Evolutionary conservation across 2,113 vertebrate genomes (phyloP).

Genomic region (Planiliza haematocheilus): DNA sequence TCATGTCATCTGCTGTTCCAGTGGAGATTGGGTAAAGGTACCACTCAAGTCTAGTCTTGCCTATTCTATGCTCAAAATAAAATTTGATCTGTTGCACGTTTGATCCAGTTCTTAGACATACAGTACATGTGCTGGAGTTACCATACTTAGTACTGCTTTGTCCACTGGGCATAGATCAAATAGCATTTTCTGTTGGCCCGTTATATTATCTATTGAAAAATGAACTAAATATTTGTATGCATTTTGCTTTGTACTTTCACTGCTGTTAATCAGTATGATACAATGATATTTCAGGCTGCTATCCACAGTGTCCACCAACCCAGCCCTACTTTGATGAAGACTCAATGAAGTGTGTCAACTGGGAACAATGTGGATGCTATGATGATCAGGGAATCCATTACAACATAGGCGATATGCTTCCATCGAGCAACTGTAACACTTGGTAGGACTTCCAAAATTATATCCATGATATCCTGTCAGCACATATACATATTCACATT

Average conservation of each 20-base stretch:
- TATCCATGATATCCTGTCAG: too few relatives aligned
- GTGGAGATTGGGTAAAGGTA: neutral
- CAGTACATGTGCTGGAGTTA: too few relatives aligned
- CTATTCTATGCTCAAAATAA: too few relatives aligned
- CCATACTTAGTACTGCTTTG: too few relatives aligned
- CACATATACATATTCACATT: too few relatives aligned
- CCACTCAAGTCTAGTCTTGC: neutral
- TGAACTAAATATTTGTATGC: too few relatives aligned
- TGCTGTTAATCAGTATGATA: neutral
- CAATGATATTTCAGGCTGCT: constrained; percentile 87
- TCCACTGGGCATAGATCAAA: too few relatives aligned
- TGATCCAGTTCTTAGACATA: too few relatives aligned
- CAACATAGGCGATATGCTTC: constrained; percentile 72
- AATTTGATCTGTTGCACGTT: too few relatives aligned
- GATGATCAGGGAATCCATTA: constrained; percentile 82
- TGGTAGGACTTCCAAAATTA: constrained; percentile 84
- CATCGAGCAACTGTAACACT: constrained; percentile 85
- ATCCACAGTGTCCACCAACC: constrained; percentile 88
- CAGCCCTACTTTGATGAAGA: constrained; percentile 92
- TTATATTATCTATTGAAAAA: too few relatives aligned
- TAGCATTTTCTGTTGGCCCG: too few relatives aligned
- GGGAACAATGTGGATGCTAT: constrained; percentile 84
- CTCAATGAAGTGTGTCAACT: constrained; percentile 87
- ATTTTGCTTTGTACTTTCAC: too few relatives aligned
- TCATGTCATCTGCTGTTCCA: neutral